Evolutionary conservation across 1,140 invertebrate genomes (phyloP), one percentile per base, ranked within the genome.

Genomic region (Agrypnia vestita): DNA sequence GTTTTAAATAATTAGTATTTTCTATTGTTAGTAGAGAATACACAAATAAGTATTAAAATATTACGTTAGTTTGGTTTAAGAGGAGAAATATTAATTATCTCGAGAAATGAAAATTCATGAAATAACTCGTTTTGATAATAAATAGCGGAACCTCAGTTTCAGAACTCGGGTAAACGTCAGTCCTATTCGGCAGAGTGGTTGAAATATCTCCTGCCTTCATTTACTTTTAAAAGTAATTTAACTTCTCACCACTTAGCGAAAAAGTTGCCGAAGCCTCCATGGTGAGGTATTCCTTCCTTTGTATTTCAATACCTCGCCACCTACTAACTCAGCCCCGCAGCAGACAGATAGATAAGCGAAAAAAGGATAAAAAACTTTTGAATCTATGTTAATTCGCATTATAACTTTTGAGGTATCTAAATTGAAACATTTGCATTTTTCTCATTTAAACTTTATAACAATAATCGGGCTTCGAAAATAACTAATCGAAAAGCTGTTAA

Each of bases 161-260:
- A 12, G 56, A 35, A 44, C 47, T 76, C 43, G 46, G 61, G 67
- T 71, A 71, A 71, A 71, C 80, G 77, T 82, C 80, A 79, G 44
- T 82, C 80, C 76, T 51, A 69, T 61, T 56, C 61, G 73, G 80
- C 64, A 51, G 51, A 74, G 21, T 74, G 71, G 71, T 55, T 46
- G 71, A 74, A 56, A 74, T 74, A 74, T 74, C 53, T 56, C 71
- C 53, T 55, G 71, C 53, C 71, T 74, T 55, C 71, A 74, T 74
- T 61, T 76, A 82, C 80, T 82, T 82, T 82, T 75, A 79, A 82
- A 82, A 79, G 80, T 76, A 82, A 82, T 82, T 82, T 82, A 82
- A 82, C 76, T 82, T 82, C 67, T 82, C 74, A 61, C 77, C 77
- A 78, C 73, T 80, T 80, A 80, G 55, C 79, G 55, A 73, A 79